Base-by-base conservation (phyloP, 2,113 vertebrate genomes). In the Sialia sialis region DNA sequence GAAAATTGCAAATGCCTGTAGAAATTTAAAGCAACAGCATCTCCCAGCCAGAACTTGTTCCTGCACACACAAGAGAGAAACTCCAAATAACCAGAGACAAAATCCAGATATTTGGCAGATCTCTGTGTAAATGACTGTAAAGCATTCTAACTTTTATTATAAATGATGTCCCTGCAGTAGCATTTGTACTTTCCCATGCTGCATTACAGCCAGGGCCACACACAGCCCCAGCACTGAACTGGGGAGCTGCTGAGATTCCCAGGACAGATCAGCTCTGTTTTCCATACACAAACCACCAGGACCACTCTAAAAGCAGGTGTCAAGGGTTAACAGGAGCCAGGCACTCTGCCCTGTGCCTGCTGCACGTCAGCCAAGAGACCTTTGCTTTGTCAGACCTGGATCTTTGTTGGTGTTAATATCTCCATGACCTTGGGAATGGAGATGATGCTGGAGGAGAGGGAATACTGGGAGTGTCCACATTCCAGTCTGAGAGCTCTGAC, bases 391-490 rank as follows among this genome's bases (percentile, higher is more conserved):
- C 78, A 87, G 32, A 85, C 54, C 70, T 39, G 52, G 44, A 21
- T 56, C 30, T 91, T 82, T 56, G 75, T 87, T 60, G 18, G 8
- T 32, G 46, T 25, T 87, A 69, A 56, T 64, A 22, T 17, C 21
- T 38, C 48, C 19, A 0, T 44, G 66, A 39, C 36, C 6, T 48
- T 23, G 36, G 8, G 4, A 39, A 4, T 8, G 3, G 2, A 81
- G 64, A 44, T 26, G 3, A 9, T 81, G 29, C 29, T 2, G 11
- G 34, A 73, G 41, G 52, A 58, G 16, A 7, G 34, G 30, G 30
- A 76, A n/a, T 10, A 3, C 6, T 34, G 23, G 18, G 30, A 43
- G 6, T 0, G 1, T 16, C 30, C 3, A 0, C 38, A 19, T 16
- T 30, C 48, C 6, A 2, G 10, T 26, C 49, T 43, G 49, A 68